Conservation (phyloP, 2,797 vertebrate genomes). For the Epinephelus awoara region DNA sequence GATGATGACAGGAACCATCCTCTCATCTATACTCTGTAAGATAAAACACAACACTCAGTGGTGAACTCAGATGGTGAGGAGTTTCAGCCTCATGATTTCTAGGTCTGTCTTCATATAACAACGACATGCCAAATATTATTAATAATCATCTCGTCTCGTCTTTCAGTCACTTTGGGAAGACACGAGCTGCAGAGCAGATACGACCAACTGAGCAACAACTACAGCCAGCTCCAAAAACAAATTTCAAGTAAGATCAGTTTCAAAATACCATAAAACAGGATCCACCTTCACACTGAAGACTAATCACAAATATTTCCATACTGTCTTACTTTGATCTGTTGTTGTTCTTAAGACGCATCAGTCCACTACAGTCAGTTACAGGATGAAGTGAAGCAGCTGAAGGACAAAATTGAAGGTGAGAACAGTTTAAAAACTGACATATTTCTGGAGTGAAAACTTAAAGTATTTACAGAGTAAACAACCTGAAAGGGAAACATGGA, state of each 20-base stretch:
- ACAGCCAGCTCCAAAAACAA: neutral
- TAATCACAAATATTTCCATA: neutral
- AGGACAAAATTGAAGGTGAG: neutral
- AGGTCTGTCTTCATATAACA: neutral
- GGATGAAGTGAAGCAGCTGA: conserved; percentile 10
- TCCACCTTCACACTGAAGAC: neutral
- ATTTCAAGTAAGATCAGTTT: neutral
- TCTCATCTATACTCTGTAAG: neutral
- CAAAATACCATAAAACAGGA: neutral
- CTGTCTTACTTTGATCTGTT: neutral
- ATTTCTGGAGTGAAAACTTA: neutral
- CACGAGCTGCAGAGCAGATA: neutral
- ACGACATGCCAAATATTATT: neutral
- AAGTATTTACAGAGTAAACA: neutral
- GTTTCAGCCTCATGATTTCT: neutral
- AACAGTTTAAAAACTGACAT: neutral
- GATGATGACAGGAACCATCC: neutral
- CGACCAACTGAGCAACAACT: neutral
- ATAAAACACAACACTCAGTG: neutral
- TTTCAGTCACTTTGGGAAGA: neutral
- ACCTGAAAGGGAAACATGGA: neutral
- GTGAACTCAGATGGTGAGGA: too few relatives aligned
- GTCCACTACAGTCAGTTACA: neutral
- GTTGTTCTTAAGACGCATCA: too few relatives aligned
- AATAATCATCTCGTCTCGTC: too few relatives aligned